A percentile compares a stretch with the other conserved stretches of the same genome.
Conservation (phyloP, 2,888 invertebrate genomes). For the Chrysolina haemoptera region DNA sequence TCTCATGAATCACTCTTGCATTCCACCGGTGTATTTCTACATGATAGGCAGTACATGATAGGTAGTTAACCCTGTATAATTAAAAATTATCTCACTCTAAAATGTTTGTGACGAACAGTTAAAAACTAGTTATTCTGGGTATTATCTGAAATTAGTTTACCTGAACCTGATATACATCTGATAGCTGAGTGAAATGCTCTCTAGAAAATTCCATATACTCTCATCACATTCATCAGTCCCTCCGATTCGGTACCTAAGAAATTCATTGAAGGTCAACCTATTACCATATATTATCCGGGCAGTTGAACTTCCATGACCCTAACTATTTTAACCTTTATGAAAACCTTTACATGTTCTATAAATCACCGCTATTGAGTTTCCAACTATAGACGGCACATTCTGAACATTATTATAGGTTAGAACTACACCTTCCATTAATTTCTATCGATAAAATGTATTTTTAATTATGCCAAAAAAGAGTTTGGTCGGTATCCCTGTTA, state of each 20-base stretch:
- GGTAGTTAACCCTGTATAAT: no score
- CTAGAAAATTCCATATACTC: not conserved
- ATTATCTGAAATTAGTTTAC: no score
- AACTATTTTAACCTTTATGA: constrained; percentile 30
- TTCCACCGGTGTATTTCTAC: no score
- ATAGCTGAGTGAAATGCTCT: no score
- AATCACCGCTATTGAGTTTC: constrained; percentile 27
- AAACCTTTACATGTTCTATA: constrained; percentile 33
- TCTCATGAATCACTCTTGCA: no score
- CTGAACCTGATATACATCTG: no score
- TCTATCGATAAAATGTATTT: not conserved
- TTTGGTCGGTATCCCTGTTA: not conserved
- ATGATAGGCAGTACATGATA: no score
- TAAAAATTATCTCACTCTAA: no score
- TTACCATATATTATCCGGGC: constrained; percentile 15
- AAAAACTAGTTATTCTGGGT: no score
- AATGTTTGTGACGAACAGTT: no score
- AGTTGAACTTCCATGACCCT: constrained; percentile 23
- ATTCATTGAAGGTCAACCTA: not conserved
- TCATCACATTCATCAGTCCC: not conserved
- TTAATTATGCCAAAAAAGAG: not conserved
- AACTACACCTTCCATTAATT: not conserved
- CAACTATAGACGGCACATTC: constrained; percentile 12
- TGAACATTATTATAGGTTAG: constrained; percentile 12
- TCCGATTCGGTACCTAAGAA: not conserved